Conservation (phyloP, 2,113 vertebrate genomes). For the Pseudonaja textilis region DNA sequence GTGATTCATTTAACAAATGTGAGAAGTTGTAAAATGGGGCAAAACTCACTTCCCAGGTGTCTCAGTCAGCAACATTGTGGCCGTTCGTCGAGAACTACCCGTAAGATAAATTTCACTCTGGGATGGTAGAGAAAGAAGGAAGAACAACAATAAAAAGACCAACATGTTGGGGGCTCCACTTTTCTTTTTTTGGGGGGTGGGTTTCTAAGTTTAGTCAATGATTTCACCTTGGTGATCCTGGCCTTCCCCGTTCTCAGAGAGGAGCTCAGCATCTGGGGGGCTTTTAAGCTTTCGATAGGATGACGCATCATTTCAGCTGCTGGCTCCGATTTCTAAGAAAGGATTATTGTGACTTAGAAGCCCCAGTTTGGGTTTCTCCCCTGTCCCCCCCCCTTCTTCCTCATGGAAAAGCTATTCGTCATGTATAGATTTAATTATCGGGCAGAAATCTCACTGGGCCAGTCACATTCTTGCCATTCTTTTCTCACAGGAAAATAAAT, state of each 20-base stretch:
- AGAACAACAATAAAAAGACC: not conserved
- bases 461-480: constrained; percentile 74
- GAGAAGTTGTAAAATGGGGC: no score
- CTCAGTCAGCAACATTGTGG: no score
- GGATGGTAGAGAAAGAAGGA: not conserved
- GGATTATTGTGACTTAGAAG: constrained; percentile 66
- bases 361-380: constrained; percentile 52
- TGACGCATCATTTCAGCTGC: constrained; percentile 51
- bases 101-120: not conserved
- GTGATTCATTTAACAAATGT: no score
- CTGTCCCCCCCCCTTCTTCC: not conserved
- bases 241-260: not conserved
- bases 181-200: not conserved
- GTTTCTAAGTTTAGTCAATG: not conserved
- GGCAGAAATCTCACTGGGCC: constrained; percentile 67
- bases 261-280: not conserved
- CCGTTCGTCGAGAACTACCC: no score
- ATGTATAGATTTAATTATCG: constrained; percentile 31
- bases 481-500: constrained; percentile 76
- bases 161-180: constrained; percentile 34
- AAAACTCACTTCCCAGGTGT: no score
- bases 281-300: constrained; percentile 5
- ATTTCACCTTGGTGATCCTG: not conserved
- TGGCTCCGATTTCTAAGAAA: constrained; percentile 65
- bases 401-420: constrained; percentile 24